A percentile compares a stretch with the other conserved stretches of the same genome.
phyloP scores from a whole-genome alignment of 1,140 invertebrate species.

The Drosophila kikkawai region DNA sequence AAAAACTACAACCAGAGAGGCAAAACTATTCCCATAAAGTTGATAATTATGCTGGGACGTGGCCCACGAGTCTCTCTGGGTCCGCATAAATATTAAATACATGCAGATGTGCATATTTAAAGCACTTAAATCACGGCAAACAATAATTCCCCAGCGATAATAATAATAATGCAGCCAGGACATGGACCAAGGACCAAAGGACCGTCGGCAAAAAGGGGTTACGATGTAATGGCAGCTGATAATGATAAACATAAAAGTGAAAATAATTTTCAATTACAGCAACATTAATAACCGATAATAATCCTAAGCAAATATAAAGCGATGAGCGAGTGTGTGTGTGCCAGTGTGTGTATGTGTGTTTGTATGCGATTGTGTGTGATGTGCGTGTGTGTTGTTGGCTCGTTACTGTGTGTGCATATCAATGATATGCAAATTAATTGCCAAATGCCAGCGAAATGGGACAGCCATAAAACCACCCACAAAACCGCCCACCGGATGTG shows the following conservation, averaged over 20 bases:
- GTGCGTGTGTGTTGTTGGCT: background rate
- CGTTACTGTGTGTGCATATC: conserved; percentile 67
- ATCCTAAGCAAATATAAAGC: conserved; percentile 78
- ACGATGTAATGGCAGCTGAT: conserved; percentile 63
- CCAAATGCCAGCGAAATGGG: conserved; percentile 64
- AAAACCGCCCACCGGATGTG: conserved; percentile 33
- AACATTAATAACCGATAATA: conserved; percentile 84
- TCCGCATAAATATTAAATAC: conserved; percentile 72
- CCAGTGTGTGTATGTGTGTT: background rate
- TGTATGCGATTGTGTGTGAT: background rate
- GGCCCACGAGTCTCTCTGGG: conserved; percentile 23
- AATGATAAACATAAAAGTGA: conserved; percentile 83
- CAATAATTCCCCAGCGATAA: conserved; percentile 75
- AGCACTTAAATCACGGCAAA: conserved; percentile 77
- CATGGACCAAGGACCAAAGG: background rate
- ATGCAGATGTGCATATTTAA: conserved; percentile 43
- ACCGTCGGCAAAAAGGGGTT: background rate
- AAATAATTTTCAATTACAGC: conserved; percentile 84
- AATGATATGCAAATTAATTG: conserved; percentile 84
- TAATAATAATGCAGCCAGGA: conserved; percentile 43
- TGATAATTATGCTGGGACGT: conserved; percentile 62
- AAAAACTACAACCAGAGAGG: conserved; percentile 13
- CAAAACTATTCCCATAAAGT: conserved; percentile 43
- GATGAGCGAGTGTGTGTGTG: background rate
- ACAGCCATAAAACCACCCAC: conserved; percentile 24